These are phyloP conservation scores for Ascaphus truei DNA, from an alignment of 2,113 vertebrate species.

Conservation along the genomic window DNA sequence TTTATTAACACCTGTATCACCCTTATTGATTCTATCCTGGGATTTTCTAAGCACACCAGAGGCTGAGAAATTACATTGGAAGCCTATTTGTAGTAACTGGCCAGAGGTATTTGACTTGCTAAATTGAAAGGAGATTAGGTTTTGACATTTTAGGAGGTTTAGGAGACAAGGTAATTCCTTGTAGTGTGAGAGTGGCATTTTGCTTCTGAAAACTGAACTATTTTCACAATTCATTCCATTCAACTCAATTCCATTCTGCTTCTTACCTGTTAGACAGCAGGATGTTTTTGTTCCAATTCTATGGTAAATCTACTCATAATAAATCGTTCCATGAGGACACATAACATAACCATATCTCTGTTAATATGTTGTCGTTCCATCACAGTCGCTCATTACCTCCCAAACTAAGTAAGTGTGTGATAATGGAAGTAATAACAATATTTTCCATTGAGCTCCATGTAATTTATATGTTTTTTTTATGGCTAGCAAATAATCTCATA, in stretches of 20 bases:
- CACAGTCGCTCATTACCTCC: too few relatives aligned
- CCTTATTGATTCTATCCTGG: too few relatives aligned
- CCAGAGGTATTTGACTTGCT: background rate
- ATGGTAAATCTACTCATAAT: constrained; percentile 20
- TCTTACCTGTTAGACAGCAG: constrained; percentile 23
- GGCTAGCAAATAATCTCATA: too few relatives aligned
- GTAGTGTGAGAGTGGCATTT: background rate
- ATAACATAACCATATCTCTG: too few relatives aligned
- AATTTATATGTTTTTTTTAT: too few relatives aligned
- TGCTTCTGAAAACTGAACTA: background rate
- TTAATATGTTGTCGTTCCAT: too few relatives aligned
- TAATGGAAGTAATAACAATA: too few relatives aligned
- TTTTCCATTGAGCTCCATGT: too few relatives aligned
- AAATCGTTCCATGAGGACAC: constrained; percentile 15
- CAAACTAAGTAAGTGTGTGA: too few relatives aligned
- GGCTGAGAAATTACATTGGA: too few relatives aligned
- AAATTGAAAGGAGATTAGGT: background rate
- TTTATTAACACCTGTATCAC: too few relatives aligned
- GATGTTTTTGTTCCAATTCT: constrained; percentile 18
- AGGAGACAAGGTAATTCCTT: background rate
- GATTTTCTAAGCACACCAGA: too few relatives aligned
- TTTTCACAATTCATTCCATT: background rate
- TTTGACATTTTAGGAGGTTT: constrained; percentile 10
- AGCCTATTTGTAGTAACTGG: background rate
- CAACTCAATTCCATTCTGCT: background rate